phyloP scores from a whole-genome alignment of 2,113 vertebrate genomes.

The Eulemur rufifrons region DNA sequence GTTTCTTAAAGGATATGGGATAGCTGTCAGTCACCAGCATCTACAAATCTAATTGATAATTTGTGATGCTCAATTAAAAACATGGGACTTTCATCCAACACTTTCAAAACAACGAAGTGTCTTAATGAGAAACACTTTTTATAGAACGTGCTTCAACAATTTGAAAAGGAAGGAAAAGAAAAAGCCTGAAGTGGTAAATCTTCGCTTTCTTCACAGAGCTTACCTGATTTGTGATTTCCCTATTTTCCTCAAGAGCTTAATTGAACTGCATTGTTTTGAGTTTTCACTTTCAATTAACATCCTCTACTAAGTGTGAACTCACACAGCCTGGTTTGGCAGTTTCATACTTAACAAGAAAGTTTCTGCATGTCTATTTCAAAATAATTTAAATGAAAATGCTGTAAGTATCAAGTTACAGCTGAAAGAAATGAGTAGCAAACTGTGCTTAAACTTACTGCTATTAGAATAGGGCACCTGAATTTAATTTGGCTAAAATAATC shows the following conservation, averaged over 20 bases:
- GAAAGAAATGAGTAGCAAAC: constrained; percentile 13
- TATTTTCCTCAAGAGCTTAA: constrained; percentile 56
- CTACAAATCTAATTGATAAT: constrained; percentile 19
- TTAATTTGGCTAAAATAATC: constrained; percentile 16
- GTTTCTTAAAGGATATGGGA: background rate
- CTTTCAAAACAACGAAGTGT: background rate
- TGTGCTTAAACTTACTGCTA: background rate
- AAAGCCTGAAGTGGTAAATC: constrained; percentile 16
- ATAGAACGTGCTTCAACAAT: constrained; percentile 35
- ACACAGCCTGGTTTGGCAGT: constrained; percentile 33
- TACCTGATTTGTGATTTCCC: constrained; percentile 48
- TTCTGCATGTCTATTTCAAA: constrained; percentile 47
- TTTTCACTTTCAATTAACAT: constrained; percentile 69
- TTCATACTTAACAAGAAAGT: constrained; percentile 58
- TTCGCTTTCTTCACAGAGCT: background rate
- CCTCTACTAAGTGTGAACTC: constrained; percentile 56
- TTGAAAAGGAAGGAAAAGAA: background rate
- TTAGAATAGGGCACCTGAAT: background rate
- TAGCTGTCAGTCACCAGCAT: background rate
- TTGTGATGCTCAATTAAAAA: background rate
- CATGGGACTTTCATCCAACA: background rate
- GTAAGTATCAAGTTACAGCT: constrained; percentile 19
- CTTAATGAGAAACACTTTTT: constrained; percentile 39
- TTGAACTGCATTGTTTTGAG: constrained; percentile 55
- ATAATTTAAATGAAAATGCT: constrained; percentile 57